Conservation (phyloP, 1,140 invertebrate species). For the Stratiolaelaps scimitus region DNA sequence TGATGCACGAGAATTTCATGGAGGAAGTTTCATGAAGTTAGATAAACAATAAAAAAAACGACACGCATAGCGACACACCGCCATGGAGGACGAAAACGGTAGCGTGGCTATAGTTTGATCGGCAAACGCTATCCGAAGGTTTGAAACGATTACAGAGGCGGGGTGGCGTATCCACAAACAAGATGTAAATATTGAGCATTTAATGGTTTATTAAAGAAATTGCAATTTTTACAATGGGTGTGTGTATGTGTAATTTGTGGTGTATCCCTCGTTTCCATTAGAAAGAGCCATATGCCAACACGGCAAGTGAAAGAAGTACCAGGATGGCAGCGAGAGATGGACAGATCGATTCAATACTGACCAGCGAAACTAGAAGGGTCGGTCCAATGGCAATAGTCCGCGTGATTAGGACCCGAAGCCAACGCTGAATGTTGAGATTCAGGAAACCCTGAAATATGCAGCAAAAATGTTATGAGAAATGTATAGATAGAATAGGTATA, state of each 20-base stretch:
- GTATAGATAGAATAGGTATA: not conserved
- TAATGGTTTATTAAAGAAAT: too few relatives aligned
- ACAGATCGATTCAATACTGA: constrained; percentile 32
- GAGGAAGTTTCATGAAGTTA: too few relatives aligned
- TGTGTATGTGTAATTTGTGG: too few relatives aligned
- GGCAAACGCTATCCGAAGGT: too few relatives aligned
- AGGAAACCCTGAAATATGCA: constrained; percentile 66
- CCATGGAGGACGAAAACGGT: too few relatives aligned
- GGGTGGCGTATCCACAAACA: too few relatives aligned
- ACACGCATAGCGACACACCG: too few relatives aligned
- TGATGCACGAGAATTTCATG: constrained; percentile 34
- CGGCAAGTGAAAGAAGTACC: not conserved
- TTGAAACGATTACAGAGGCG: too few relatives aligned
- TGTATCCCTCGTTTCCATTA: too few relatives aligned
- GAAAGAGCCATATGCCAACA: not conserved
- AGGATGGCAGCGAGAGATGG: not conserved
- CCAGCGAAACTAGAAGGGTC: constrained; percentile 68
- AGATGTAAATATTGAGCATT: too few relatives aligned
- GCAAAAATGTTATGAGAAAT: constrained; percentile 27
- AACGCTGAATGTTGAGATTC: constrained; percentile 70
- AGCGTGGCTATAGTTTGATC: constrained; percentile 16
- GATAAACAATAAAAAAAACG: too few relatives aligned
- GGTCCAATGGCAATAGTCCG: constrained; percentile 74
- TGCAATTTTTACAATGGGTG: too few relatives aligned
- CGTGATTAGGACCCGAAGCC: constrained; percentile 75